Conservation (phyloP, 2,888 invertebrate species). For the Acanthosoma haemorrhoidale region DNA sequence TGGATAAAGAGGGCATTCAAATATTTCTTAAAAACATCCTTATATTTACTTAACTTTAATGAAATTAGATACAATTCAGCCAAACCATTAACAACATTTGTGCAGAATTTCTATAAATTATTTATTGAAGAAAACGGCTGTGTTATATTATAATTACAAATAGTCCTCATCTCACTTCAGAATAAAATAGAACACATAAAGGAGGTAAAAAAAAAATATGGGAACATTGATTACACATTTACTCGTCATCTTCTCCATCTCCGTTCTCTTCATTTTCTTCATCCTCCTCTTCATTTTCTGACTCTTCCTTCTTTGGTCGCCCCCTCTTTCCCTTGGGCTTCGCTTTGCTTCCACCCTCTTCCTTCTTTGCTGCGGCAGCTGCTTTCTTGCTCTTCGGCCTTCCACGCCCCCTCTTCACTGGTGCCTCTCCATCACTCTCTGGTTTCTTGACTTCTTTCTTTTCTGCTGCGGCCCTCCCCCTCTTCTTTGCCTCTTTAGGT, state of each 20-base stretch:
- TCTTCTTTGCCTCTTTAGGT: conserved; percentile 25
- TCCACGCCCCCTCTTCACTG: conserved; percentile 31
- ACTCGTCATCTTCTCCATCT: conserved; percentile 19
- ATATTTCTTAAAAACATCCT: conserved; percentile 11
- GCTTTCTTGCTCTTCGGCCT: conserved; percentile 27
- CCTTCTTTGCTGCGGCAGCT: conserved; percentile 1
- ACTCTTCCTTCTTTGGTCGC: conserved; percentile 16
- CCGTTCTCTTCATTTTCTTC: conserved; percentile 27
- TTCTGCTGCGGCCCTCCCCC: conserved; percentile 23
- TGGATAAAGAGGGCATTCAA: neutral
- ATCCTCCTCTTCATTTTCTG: conserved; percentile 25
- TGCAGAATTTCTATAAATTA: conserved; percentile 11
- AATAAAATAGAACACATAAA: conserved; percentile 8
- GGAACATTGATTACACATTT: conserved; percentile 20
- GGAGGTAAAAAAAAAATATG: conserved; percentile 3
- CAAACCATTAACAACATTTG: neutral
- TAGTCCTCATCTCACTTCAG: neutral
- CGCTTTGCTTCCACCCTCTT: conserved; percentile 23
- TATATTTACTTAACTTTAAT: conserved; percentile 13
- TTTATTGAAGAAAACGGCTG: conserved; percentile 2
- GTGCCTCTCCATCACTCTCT: conserved; percentile 28
- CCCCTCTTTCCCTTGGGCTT: conserved; percentile 19
- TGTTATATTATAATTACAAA: neutral
- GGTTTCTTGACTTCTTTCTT: conserved; percentile 17
- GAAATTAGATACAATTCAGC: conserved; percentile 3